Base-by-base conservation (phyloP, 2,113 vertebrate genomes). In the Acanthisitta chloris region DNA sequence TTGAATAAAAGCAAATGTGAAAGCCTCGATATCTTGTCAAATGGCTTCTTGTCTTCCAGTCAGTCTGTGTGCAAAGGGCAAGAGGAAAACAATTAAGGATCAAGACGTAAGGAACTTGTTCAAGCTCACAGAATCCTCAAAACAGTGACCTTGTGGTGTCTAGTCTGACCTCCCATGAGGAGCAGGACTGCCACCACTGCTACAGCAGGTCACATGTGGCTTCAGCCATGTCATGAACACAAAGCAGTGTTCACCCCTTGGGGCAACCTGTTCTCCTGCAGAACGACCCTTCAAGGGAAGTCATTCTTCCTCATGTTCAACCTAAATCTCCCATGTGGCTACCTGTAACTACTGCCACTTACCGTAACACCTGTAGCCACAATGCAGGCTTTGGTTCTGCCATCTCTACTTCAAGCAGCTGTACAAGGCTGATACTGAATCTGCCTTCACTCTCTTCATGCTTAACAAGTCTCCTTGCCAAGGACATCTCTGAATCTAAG, bases 221-320 rank as follows among this genome's bases (percentile, higher is more conserved):
- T 94, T 82, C 52, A 72, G 70, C 58, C 17, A 5, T 0, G 0
- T 8, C 36, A 51, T 0, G 4, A 80, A 57, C 28, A 61, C 8
- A 33, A 36, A 34, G n/a, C 65, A 59, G 2, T 12, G 12, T 25
- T 12, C 52, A 20, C 10, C 23, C 14, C 36, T 7, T 3, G 1
- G 42, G 45, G 31, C 16, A 64, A 62, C 14, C 21, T 33, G 20
- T 12, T 38, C 57, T 80, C 46, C 40, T 72, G 54, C 67, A 74
- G 65, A 65, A 79, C 20, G 19, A 42, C 9, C 26, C 65, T 80
- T 28, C 7, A 9, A 58, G 54, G 21, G 2, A 61, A 10, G 3
- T 54, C 12, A 33, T 34, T 77, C 5, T 46, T 51, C 21, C n/a
- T 76, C 40, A 3, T 0, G 1, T 58, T 64, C 78, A 66, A 23